These are phyloP conservation scores for Meriones unguiculatus DNA, from an alignment of 2,113 vertebrate species.

Conservation along the genomic window DNA sequence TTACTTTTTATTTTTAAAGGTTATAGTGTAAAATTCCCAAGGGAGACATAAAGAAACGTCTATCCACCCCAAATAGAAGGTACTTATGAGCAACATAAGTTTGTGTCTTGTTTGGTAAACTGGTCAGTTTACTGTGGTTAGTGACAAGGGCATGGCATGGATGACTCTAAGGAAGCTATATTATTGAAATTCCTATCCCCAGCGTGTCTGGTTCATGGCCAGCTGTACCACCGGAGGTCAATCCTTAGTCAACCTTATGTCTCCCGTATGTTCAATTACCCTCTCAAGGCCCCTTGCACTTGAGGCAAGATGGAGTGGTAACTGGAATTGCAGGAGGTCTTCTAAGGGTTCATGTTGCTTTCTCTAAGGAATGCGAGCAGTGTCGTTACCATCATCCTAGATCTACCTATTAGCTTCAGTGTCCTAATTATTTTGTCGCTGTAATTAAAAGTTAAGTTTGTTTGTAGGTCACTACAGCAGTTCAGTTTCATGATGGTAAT, in stretches of 20 bases:
- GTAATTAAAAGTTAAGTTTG: not conserved
- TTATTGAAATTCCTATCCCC: not conserved
- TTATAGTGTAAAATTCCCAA: not conserved
- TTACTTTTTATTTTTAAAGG: conserved; percentile 12
- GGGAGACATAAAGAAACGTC: not conserved
- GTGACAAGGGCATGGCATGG: not conserved
- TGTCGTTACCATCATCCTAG: not conserved
- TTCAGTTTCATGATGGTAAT: not conserved
- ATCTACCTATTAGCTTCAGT: not conserved
- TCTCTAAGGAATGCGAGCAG: too few relatives aligned
- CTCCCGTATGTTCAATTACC: not conserved
- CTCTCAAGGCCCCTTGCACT: not conserved
- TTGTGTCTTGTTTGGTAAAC: not conserved
- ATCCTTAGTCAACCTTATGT: not conserved
- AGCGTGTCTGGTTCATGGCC: not conserved
- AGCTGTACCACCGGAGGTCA: not conserved
- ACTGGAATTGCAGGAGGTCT: not conserved
- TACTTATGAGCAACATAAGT: not conserved
- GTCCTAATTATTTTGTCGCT: not conserved
- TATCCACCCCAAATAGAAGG: not conserved
- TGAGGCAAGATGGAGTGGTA: not conserved
- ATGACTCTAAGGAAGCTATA: not conserved
- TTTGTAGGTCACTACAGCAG: not conserved
- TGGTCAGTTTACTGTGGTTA: not conserved
- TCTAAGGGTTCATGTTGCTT: not conserved